Conservation (phyloP, 2,113 vertebrate species). For the Lathamus discolor region DNA sequence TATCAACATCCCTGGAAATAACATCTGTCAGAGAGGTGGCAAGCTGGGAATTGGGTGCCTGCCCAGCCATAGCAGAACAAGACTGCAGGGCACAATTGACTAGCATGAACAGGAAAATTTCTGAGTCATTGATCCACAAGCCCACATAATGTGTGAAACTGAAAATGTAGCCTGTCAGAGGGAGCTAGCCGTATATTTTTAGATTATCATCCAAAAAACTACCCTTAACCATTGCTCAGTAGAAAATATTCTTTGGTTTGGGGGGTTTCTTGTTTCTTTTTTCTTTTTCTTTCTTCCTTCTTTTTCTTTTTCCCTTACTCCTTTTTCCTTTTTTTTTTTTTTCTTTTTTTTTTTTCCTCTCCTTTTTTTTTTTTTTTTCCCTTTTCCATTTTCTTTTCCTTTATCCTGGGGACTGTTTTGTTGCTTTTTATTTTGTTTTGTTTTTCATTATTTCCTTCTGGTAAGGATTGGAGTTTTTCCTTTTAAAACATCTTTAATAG, state of each 20-base stretch:
- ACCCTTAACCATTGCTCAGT: background rate
- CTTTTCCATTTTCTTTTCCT: background rate
- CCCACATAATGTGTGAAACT: background rate
- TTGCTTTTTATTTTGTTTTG: background rate
- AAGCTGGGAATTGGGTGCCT: conserved; percentile 83
- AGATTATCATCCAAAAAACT: background rate
- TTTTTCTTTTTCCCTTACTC: background rate
- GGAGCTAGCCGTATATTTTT: background rate
- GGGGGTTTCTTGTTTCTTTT: background rate
- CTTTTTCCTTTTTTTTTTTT: background rate
- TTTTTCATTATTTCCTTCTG: background rate
- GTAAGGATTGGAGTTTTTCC: background rate
- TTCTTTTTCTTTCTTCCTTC: background rate
- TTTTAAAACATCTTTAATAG: background rate
- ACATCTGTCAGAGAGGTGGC: conserved; percentile 51
- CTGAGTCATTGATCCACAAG: conserved; percentile 83
- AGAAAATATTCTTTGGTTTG: background rate
- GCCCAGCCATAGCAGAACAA: conserved; percentile 51
- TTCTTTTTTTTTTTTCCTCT: too few relatives aligned
- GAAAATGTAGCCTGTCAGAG: conserved; percentile 26
- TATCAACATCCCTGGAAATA: background rate
- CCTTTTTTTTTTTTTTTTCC: background rate
- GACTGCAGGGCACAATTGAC: conserved; percentile 77
- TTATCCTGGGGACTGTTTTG: background rate
- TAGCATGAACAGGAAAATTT: conserved; percentile 74